phyloP scores from a whole-genome alignment of 2,888 invertebrate species.

The Brachypalpus laphriformis region DNA sequence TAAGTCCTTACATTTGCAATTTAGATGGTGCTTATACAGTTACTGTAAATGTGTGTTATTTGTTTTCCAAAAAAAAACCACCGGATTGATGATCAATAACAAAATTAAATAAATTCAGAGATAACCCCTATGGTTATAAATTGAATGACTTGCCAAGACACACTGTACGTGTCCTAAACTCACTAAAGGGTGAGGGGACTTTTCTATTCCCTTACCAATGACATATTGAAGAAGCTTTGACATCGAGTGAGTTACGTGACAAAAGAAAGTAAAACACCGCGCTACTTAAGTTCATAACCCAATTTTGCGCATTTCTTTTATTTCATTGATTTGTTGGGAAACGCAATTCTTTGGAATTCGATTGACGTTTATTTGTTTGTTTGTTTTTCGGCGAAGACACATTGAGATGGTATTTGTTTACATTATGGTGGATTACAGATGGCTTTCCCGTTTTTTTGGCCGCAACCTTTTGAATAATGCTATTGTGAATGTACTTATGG shows the following conservation, averaged over 20 bases:
- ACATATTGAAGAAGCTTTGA: constrained; percentile 18
- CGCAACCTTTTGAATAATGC: neutral
- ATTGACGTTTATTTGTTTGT: neutral
- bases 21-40: constrained; percentile 12
- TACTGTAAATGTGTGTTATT: constrained; percentile 21
- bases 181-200: constrained; percentile 30
- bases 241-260: constrained; percentile 39
- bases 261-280: constrained; percentile 41
- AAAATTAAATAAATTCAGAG: constrained; percentile 45
- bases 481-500: neutral
- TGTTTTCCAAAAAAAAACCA: constrained; percentile 34
- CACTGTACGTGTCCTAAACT: constrained; percentile 1
- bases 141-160: constrained; percentile 23
- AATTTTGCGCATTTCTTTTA: constrained; percentile 21
- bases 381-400: neutral
- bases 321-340: constrained; percentile 4
- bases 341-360: constrained; percentile 8
- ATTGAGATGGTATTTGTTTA: constrained; percentile 20
- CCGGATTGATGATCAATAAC: constrained; percentile 39
- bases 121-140: constrained; percentile 41
- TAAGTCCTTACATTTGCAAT: constrained; percentile 27
- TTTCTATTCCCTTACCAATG: constrained; percentile 19
- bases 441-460: neutral
- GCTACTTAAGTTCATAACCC: constrained; percentile 25
- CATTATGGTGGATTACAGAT: neutral